phyloP scores from a whole-genome alignment of 2,113 vertebrate genomes.

The Macquaria ambigua region DNA sequence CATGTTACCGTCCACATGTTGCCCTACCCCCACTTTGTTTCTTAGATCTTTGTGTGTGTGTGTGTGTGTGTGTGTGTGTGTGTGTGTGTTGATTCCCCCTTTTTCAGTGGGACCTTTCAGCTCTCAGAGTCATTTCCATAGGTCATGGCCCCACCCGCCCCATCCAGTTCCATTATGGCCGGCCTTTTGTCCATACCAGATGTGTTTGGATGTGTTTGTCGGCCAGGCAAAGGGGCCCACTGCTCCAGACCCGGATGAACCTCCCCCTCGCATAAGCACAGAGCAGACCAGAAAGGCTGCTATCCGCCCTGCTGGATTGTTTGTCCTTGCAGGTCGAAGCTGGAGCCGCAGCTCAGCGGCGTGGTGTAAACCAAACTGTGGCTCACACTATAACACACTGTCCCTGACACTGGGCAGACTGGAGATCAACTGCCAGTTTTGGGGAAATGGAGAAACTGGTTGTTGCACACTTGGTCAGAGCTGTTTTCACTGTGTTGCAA shows the following conservation, averaged over 20 bases:
- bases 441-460: neutral
- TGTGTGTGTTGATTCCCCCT: conserved; percentile 3
- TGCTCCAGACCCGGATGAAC: neutral
- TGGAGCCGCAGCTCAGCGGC: conserved; percentile 11
- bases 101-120: conserved; percentile 48
- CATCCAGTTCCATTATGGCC: conserved; percentile 57
- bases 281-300: neutral
- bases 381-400: neutral
- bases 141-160: conserved; percentile 67
- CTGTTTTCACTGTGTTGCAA: neutral
- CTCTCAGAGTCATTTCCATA: conserved; percentile 80
- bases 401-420: neutral
- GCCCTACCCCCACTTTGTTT: conserved; percentile 37
- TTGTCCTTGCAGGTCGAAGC: conserved; percentile 35
- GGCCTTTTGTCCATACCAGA: conserved; percentile 78
- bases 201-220: conserved; percentile 63
- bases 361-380: neutral
- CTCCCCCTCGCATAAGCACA: conserved; percentile 15
- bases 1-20: neutral
- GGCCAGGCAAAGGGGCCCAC: conserved; percentile 39
- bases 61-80: neutral
- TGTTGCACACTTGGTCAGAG: neutral
- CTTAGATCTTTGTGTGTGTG: neutral
- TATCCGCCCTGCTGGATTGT: conserved; percentile 38
- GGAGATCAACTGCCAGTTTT: neutral